Percentiles rank a stretch among this genome's conserved stretches.
Conservation (phyloP, 2,113 vertebrate genomes). For the Hymenochirus boettgeri region DNA sequence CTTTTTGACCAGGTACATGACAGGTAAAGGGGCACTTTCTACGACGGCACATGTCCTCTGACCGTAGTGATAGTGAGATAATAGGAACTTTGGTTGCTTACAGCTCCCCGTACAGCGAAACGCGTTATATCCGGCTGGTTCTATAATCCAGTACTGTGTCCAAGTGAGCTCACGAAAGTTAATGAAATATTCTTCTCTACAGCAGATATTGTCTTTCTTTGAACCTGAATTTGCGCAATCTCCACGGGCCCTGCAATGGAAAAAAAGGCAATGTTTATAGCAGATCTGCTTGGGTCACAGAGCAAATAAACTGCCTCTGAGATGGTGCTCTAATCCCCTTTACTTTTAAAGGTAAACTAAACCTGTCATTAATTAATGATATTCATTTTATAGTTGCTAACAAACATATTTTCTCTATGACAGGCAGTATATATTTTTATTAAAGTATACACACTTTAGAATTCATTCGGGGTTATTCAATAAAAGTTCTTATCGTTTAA, state of each 20-base stretch:
- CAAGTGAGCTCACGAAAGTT: conserved; percentile 75
- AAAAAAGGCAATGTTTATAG: neutral
- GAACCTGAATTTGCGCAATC: conserved; percentile 63
- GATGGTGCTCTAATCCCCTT: no score
- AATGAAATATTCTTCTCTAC: conserved; percentile 73
- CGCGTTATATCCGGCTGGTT: conserved; percentile 74
- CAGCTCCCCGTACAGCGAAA: conserved; percentile 69
- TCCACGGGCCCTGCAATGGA: conserved; percentile 62
- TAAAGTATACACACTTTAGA: no score
- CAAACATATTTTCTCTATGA: no score
- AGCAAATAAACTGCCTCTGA: no score
- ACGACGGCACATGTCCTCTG: conserved; percentile 65
- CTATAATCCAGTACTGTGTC: conserved; percentile 81
- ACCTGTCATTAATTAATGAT: no score
- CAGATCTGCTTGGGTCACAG: neutral
- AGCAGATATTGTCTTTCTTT: conserved; percentile 61
- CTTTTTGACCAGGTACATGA: conserved; percentile 84
- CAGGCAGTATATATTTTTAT: no score
- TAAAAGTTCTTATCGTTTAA: no score
- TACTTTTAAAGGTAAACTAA: no score
- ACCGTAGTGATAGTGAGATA: conserved; percentile 59
- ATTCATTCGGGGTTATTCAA: no score
- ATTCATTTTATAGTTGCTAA: no score
- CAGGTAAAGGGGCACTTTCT: conserved; percentile 71
- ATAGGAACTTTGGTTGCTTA: conserved; percentile 56